Evolutionary conservation across 2,888 invertebrate species (phyloP).

Genomic region (Trisateles emortualis): DNA sequence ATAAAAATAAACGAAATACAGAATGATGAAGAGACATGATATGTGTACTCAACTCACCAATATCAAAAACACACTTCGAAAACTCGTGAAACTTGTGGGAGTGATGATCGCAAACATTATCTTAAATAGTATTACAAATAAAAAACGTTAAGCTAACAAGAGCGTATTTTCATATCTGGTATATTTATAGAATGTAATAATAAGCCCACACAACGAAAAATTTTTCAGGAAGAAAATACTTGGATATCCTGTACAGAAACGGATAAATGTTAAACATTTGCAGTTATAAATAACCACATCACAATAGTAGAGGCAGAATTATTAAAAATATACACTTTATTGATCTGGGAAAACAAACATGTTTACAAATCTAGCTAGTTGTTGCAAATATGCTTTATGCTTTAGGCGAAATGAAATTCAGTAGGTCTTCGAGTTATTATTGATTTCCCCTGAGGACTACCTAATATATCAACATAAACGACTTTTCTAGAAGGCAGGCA

Average conservation of each 20-base stretch:
- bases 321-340: conserved; percentile 20
- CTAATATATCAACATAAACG: conserved; percentile 38
- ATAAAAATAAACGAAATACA: too few species aligned
- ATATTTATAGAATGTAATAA: too few species aligned
- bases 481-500: conserved; percentile 13
- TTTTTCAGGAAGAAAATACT: neutral
- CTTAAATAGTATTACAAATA: conserved; percentile 7
- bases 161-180: too few species aligned
- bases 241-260: neutral
- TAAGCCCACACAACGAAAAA: too few species aligned
- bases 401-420: conserved; percentile 47
- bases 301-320: conserved; percentile 12
- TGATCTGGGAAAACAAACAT: conserved; percentile 41
- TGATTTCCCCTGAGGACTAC: conserved; percentile 55
- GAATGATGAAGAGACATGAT: too few species aligned
- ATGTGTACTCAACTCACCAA: too few species aligned
- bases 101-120: conserved; percentile 8
- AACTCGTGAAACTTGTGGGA: too few species aligned
- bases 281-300: conserved; percentile 10
- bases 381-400: conserved; percentile 26
- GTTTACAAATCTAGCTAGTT: conserved; percentile 33
- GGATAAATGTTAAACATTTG: conserved; percentile 9
- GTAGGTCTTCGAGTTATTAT: conserved; percentile 47
- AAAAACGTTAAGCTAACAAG: neutral
- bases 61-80: too few species aligned